Percentiles rank a stretch among this genome's conserved stretches.
Evolutionary conservation across 2,113 vertebrate genomes (phyloP).

Genomic region (Bucco capensis): DNA sequence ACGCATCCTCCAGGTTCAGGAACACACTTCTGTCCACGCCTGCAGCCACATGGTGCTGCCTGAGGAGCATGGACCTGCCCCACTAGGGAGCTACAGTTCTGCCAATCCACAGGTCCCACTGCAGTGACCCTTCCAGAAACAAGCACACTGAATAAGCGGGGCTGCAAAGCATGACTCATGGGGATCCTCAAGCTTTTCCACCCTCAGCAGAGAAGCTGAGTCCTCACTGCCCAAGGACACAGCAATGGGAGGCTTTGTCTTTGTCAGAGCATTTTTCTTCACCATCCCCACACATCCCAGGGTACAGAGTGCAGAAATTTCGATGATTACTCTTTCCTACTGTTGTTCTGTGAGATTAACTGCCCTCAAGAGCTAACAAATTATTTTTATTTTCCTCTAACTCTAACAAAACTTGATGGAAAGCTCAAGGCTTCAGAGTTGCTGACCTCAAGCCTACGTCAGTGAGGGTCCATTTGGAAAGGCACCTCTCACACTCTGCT

Average conservation of each 20-base stretch:
- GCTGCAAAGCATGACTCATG: neutral
- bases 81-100: neutral
- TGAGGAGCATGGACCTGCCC: neutral
- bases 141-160: neutral
- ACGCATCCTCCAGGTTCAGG: neutral
- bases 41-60: rapidly evolving
- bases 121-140: neutral
- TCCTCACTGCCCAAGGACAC: neutral
- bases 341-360: conserved; percentile 16
- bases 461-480: neutral
- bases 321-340: neutral
- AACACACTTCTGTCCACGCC: rapidly evolving
- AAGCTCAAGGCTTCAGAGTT: neutral
- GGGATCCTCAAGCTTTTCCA: neutral
- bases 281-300: neutral
- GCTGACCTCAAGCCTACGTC: neutral
- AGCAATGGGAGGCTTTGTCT: neutral
- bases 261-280: neutral
- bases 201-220: neutral
- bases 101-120: rapidly evolving
- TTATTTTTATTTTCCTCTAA: neutral
- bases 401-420: neutral
- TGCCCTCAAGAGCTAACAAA: neutral
- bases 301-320: neutral
- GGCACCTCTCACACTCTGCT: neutral